phyloP scores from a whole-genome alignment of 2,797 vertebrate genomes.

The Craterocephalus amniculus region DNA sequence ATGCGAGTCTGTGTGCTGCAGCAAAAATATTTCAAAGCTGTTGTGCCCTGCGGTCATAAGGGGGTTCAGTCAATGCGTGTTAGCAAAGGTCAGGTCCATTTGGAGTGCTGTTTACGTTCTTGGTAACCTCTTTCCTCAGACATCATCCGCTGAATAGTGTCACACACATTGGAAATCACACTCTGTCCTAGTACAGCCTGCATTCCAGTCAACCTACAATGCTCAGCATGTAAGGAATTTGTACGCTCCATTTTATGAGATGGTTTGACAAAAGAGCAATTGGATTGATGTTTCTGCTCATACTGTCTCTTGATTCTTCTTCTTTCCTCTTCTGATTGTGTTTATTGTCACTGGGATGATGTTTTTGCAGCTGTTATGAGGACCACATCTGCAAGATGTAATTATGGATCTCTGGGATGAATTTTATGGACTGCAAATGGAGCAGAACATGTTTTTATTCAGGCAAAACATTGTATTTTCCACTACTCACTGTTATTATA shows the following conservation, averaged over 20 bases:
- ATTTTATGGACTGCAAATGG: constrained; percentile 2
- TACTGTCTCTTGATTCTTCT: constrained; percentile 62
- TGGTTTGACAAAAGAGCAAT: constrained; percentile 65
- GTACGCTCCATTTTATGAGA: constrained; percentile 52
- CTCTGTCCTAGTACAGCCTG: constrained; percentile 54
- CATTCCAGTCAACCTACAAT: constrained; percentile 78
- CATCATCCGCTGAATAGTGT: constrained; percentile 58
- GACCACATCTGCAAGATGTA: constrained; percentile 57
- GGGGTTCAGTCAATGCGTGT: constrained; percentile 65
- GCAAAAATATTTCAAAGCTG: constrained; percentile 69
- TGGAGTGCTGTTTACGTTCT: constrained; percentile 77
- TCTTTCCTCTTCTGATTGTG: constrained; percentile 52
- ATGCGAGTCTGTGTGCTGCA: constrained; percentile 54
- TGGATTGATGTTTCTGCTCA: constrained; percentile 58
- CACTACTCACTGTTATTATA: not conserved
- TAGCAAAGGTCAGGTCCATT: constrained; percentile 76
- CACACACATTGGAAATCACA: constrained; percentile 64
- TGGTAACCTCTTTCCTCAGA: constrained; percentile 57
- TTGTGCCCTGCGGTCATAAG: constrained; percentile 64
- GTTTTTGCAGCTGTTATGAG: constrained; percentile 48
- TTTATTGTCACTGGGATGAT: constrained; percentile 56
- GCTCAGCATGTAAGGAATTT: constrained; percentile 71
- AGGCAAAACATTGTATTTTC: constrained; percentile 21
- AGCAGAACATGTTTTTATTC: constrained; percentile 24
- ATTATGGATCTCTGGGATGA: constrained; percentile 25